Conservation (phyloP, 2,888 invertebrate species). For the Tetranychus truncatus region DNA sequence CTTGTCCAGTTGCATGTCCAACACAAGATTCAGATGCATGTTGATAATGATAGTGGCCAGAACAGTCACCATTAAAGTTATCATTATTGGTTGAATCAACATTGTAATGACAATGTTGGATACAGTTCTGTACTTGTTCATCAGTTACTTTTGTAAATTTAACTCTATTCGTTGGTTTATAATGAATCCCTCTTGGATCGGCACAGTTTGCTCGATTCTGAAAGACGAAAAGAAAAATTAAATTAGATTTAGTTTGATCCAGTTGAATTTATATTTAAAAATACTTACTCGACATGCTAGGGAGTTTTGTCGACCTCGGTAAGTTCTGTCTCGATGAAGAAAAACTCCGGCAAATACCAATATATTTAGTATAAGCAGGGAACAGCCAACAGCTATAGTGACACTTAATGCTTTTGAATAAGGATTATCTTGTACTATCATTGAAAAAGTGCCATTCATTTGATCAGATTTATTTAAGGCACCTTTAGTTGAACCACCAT, state of each 20-base stretch:
- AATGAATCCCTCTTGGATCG: not conserved
- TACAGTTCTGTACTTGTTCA: not conserved
- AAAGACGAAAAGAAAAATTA: not conserved
- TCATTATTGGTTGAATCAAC: not conserved
- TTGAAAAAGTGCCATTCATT: not conserved
- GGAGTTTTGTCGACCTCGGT: not conserved
- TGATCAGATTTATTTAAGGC: not conserved
- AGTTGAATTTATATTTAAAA: not conserved
- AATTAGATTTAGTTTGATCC: not conserved
- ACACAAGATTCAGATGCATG: not conserved
- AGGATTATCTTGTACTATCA: conserved; percentile 7
- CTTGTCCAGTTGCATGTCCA: not conserved
- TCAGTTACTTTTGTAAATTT: not conserved
- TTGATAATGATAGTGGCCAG: not conserved
- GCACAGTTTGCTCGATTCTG: not conserved
- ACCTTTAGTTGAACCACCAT: not conserved
- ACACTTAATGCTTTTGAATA: conserved; percentile 78
- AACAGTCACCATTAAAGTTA: not conserved
- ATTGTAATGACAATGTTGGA: not conserved
- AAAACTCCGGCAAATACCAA: conserved; percentile 26
- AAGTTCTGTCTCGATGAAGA: conserved; percentile 23
- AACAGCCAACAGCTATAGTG: conserved; percentile 48
- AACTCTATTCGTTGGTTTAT: not conserved
- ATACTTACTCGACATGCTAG: not conserved
- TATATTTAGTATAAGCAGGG: conserved; percentile 25